Percentiles rank a stretch among this genome's conserved stretches.
Conservation (phyloP, 1,140 invertebrate genomes). For the Heterodera schachtii region DNA sequence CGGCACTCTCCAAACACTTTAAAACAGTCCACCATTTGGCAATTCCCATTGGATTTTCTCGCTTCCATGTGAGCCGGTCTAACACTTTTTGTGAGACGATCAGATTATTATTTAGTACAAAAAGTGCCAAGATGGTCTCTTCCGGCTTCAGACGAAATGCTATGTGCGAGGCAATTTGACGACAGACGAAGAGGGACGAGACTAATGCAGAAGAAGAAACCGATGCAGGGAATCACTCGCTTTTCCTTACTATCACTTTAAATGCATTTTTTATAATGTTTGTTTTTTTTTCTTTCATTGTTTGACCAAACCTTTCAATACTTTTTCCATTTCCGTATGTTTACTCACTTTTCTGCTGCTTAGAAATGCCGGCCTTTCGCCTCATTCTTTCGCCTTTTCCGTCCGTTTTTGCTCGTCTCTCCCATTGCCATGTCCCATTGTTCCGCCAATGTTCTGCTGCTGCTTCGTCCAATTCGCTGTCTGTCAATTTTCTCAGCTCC, state of each 20-base stretch:
- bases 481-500: background rate
- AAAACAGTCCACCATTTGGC: conserved; percentile 35
- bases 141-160: conserved; percentile 46
- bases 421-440: background rate
- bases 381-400: background rate
- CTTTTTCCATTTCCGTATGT: no score
- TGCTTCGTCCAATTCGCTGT: background rate
- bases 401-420: background rate
- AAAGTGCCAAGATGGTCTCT: conserved; percentile 50
- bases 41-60: conserved; percentile 48
- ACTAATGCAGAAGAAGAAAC: background rate
- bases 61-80: conserved; percentile 31
- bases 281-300: no score
- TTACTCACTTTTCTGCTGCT: no score
- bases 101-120: conserved; percentile 38
- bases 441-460: background rate
- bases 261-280: no score
- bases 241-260: no score
- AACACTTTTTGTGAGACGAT: background rate
- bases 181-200: background rate
- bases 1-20: conserved; percentile 47
- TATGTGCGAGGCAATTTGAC: conserved; percentile 19
- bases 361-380: background rate
- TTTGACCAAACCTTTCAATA: no score
- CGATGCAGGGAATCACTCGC: no score